A percentile compares a stretch with the other conserved stretches of the same genome.
Conservation (phyloP, 2,888 invertebrate genomes). For the Ophion slaviceki region DNA sequence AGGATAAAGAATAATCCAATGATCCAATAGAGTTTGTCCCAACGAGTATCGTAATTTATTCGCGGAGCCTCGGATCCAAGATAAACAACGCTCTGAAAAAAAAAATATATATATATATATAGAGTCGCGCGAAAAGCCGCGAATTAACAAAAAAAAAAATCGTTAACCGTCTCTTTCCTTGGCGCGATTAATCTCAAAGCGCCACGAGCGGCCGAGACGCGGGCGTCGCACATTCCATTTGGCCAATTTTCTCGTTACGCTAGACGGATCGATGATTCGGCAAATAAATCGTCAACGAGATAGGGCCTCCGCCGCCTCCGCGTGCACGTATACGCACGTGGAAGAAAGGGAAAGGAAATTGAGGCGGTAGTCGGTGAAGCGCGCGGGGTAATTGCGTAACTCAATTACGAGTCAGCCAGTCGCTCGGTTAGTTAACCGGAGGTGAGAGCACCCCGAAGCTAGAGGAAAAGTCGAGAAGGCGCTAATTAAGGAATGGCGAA, state of each 20-base stretch:
- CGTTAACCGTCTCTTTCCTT: neutral
- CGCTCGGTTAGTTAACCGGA: constrained; percentile 47
- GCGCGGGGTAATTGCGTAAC: constrained; percentile 58
- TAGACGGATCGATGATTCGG: neutral
- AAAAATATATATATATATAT: too few species aligned
- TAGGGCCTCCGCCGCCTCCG: too few species aligned
- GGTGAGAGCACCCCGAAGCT: constrained; percentile 20
- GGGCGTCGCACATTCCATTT: too few species aligned
- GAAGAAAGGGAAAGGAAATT: constrained; percentile 10
- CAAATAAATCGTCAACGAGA: neutral
- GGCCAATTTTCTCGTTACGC: too few species aligned
- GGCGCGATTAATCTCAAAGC: too few species aligned
- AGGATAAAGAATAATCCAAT: constrained; percentile 56
- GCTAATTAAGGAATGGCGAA: constrained; percentile 55
- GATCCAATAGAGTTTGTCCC: constrained; percentile 44
- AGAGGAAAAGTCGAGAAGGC: constrained; percentile 52
- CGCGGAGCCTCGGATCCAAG: neutral
- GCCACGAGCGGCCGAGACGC: too few species aligned
- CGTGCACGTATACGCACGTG: too few species aligned
- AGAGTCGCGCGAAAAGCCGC: neutral
- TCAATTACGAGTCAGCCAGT: constrained; percentile 59
- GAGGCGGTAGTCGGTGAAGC: constrained; percentile 31
- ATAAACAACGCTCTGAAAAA: constrained; percentile 2
- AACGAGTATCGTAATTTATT: constrained; percentile 28
- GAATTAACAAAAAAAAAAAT: neutral